Base-by-base conservation (phyloP, 1,140 invertebrate species). In the Orchesella cincta region DNA sequence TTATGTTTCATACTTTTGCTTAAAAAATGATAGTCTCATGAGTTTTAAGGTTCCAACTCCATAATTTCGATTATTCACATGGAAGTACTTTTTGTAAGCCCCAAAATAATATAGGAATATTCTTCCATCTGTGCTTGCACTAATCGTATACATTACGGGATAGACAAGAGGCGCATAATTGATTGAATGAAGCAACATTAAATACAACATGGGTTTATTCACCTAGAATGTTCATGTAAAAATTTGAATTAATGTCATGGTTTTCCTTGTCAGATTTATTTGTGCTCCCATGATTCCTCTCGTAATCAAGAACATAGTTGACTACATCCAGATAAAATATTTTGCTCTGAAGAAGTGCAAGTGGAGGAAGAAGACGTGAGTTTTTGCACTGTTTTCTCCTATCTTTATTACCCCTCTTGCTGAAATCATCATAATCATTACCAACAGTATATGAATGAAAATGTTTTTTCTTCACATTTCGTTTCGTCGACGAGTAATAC, bases 181-280 rank as follows among this genome's bases (percentile, higher is more conserved):
- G n/a, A n/a, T n/a, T n/a, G n/a, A n/a, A n/a, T n/a, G n/a, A n/a
- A n/a, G n/a, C n/a, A n/a, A n/a, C n/a, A n/a, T n/a, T n/a, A n/a
- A n/a, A n/a, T n/a, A n/a, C n/a, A n/a, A 57, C 26, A 57, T 57
- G 54, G 54, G 54, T 57, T 57, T 57, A 57, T 57, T 57, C 54
- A 57, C 54, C 54, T 57, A 57, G 14, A 57, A 57, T 57, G 26
- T 14, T 57, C 8, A 57, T 18, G 54, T 3, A 57, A n/a, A 57
- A 57, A 57, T n/a, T 57, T 57, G 54, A 57, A 18, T 57, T 57
- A 57, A 57, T 57, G 54, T 26, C 3, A 26, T 57, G 23, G 54
- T n/a, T 23, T 8, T 57, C 54, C 12, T 57, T 57, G 14, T 26
- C 54, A 16, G 54, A 57, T 57, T 57, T 26, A 5, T 57, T 14